Conservation (phyloP, 1,140 invertebrate species). For the Drosophila cardini region DNA sequence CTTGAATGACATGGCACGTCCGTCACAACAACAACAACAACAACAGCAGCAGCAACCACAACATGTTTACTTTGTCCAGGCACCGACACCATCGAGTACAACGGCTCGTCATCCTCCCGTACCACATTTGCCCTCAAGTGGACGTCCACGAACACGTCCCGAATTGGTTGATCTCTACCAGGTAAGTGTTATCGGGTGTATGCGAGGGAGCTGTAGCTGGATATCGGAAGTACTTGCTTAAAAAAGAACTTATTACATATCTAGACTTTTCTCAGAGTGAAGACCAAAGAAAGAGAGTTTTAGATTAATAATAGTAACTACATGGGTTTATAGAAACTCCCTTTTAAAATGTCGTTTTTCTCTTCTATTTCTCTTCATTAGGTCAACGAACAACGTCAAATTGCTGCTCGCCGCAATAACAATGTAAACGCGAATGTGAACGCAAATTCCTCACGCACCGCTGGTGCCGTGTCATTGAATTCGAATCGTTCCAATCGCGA, state of each 20-base stretch:
- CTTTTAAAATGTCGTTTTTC: neutral
- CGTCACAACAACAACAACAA: slow-evolving; percentile 6
- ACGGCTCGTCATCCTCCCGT: slow-evolving; percentile 48
- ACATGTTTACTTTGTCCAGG: neutral
- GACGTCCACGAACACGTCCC: slow-evolving; percentile 48
- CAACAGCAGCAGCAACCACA: slow-evolving; percentile 19
- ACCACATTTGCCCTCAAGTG: slow-evolving; percentile 47
- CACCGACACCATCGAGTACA: neutral
- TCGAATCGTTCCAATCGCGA: slow-evolving; percentile 35
- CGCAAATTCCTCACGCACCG: slow-evolving; percentile 43
- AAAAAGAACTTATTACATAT: too few species aligned
- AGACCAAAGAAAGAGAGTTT: too few species aligned
- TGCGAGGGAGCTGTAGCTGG: too few species aligned
- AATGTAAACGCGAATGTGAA: slow-evolving; percentile 10
- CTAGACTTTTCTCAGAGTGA: too few species aligned
- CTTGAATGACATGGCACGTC: neutral
- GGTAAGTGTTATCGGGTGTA: slow-evolving; percentile 18
- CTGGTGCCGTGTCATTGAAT: neutral
- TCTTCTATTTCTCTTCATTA: neutral
- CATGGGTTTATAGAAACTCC: too few species aligned
- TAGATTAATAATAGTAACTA: too few species aligned
- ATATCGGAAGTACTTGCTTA: too few species aligned
- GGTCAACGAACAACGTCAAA: slow-evolving; percentile 23
- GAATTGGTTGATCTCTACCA: slow-evolving; percentile 48
- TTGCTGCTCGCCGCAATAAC: slow-evolving; percentile 2